phyloP scores from a whole-genome alignment of 2,888 invertebrate species.

The Lasioglossum malachurum region DNA sequence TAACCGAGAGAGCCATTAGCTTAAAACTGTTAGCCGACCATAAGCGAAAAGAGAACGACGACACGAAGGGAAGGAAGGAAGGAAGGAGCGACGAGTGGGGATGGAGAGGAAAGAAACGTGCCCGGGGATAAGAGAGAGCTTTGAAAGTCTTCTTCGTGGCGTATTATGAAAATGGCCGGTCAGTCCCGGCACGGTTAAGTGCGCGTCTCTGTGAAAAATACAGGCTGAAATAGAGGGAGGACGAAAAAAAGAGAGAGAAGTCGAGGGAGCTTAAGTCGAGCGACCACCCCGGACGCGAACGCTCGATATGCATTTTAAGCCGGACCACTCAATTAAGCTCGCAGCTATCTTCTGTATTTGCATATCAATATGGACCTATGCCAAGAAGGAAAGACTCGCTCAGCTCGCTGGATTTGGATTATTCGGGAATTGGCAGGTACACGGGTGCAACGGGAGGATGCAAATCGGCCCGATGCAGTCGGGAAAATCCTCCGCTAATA shows the following conservation, averaged over 20 bases:
- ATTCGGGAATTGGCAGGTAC: slow-evolving; percentile 39
- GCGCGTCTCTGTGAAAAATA: slow-evolving; percentile 12
- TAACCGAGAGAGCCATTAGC: slow-evolving; percentile 75
- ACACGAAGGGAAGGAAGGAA: not conserved
- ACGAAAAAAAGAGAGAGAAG: not conserved
- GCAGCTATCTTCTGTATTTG: slow-evolving; percentile 74
- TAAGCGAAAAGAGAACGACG: slow-evolving; percentile 44
- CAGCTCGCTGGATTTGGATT: slow-evolving; percentile 51
- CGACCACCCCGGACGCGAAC: slow-evolving; percentile 10
- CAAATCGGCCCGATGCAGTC: slow-evolving; percentile 11
- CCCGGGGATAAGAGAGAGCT: slow-evolving; percentile 44
- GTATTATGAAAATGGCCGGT: slow-evolving; percentile 66
- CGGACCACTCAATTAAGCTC: slow-evolving; percentile 78
- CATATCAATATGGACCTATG: slow-evolving; percentile 76
- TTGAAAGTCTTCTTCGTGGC: slow-evolving; percentile 55
- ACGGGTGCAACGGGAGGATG: not conserved
- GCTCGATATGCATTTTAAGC: slow-evolving; percentile 68
- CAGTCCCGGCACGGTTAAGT: slow-evolving; percentile 33
- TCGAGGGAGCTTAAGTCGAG: slow-evolving; percentile 5
- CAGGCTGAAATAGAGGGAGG: not conserved
- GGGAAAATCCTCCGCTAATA: slow-evolving; percentile 13
- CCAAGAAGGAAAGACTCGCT: slow-evolving; percentile 65
- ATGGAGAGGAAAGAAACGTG: not conserved
- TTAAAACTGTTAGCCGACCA: slow-evolving; percentile 72
- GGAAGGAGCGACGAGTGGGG: not conserved